A percentile compares a stretch with the other conserved stretches of the same genome.
Evolutionary conservation across 2,888 invertebrate genomes (phyloP).

Genomic region (Dasypolia templi): DNA sequence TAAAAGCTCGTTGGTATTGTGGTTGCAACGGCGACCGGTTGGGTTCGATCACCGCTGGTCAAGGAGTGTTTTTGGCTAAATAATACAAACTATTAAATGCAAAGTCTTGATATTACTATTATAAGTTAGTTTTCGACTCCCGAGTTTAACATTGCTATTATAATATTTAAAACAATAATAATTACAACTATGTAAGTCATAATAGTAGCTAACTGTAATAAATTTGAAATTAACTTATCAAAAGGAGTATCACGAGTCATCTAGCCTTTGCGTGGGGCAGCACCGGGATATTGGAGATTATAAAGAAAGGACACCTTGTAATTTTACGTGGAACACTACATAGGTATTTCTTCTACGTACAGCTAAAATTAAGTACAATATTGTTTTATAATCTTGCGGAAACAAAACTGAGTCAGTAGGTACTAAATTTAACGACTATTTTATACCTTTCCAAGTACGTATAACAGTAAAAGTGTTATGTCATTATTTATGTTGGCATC

Average conservation of each 20-base stretch:
- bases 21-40: background rate
- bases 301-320: background rate
- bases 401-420: background rate
- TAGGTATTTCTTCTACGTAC: background rate
- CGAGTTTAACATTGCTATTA: slow-evolving; percentile 23
- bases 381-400: background rate
- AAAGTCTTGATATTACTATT: background rate
- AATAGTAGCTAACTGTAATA: slow-evolving; percentile 4
- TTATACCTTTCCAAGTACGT: slow-evolving; percentile 16
- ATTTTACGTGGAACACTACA: background rate
- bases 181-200: slow-evolving; percentile 9
- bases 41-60: background rate
- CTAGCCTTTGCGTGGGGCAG: background rate
- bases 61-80: no score
- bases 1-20: background rate
- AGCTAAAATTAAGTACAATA: background rate
- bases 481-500: background rate
- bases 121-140: no score
- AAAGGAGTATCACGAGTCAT: background rate
- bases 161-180: slow-evolving; percentile 29
- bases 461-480: background rate
- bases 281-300: slow-evolving; percentile 5
- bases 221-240: background rate
- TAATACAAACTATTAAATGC: background rate
- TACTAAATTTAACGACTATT: slow-evolving; percentile 24